Percentiles rank a stretch among this genome's conserved stretches.
Conservation (phyloP, 2,113 vertebrate genomes). For the Vulpes ferrilata region DNA sequence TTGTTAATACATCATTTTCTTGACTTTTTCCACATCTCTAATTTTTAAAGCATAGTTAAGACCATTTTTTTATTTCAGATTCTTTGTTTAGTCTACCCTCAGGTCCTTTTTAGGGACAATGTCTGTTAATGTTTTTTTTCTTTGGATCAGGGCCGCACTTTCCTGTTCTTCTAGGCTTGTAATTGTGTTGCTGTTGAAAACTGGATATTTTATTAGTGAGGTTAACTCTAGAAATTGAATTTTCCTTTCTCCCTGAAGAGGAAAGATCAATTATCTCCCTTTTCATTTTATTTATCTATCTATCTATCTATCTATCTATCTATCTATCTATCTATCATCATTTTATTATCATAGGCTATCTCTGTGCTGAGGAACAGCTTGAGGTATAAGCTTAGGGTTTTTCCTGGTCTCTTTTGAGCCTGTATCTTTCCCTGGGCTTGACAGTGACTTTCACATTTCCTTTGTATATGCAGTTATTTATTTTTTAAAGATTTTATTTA, state of each 20-base stretch:
- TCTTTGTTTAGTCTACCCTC: background rate
- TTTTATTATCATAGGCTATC: background rate
- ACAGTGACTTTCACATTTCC: background rate
- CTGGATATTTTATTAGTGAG: background rate
- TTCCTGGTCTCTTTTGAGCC: background rate
- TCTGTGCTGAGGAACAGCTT: background rate
- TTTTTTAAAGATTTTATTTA: too few species aligned
- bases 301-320: too few species aligned
- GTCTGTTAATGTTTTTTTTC: background rate
- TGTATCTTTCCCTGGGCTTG: background rate
- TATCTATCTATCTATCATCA: too few species aligned
- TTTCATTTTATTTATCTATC: background rate
- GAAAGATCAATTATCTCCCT: background rate
- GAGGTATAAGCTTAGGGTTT: background rate
- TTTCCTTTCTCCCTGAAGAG: background rate
- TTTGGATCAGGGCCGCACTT: background rate
- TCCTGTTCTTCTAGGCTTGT: background rate
- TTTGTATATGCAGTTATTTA: background rate
- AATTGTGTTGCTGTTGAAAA: slow-evolving; percentile 33
- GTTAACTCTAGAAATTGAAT: background rate
- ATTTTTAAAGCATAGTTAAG: background rate
- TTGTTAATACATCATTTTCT: background rate
- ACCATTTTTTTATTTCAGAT: background rate
- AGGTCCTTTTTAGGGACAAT: background rate
- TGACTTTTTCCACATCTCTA: background rate